These are phyloP conservation scores for Lumbricus terrestris DNA, from an alignment of 2,888 invertebrate species.

Conservation along the genomic window DNA sequence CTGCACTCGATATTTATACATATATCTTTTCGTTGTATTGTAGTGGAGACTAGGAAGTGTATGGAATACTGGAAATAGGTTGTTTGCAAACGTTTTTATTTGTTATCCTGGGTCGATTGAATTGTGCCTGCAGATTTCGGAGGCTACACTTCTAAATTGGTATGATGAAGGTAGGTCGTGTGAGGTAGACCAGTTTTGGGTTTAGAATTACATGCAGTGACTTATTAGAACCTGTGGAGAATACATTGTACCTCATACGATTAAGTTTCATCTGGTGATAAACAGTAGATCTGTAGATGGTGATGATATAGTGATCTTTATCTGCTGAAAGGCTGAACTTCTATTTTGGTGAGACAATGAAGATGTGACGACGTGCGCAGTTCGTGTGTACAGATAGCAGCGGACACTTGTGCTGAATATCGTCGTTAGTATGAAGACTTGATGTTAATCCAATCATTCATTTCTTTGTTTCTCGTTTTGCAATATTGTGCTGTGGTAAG, in stretches of 20 bases:
- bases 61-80: too few relatives aligned
- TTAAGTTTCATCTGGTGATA: background rate
- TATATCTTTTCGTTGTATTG: too few relatives aligned
- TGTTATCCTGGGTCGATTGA: background rate
- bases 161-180: background rate
- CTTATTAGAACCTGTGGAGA: background rate
- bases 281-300: background rate
- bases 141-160: background rate
- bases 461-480: background rate
- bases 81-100: background rate
- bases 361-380: background rate
- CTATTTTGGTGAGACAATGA: background rate
- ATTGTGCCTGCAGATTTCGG: background rate
- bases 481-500: background rate
- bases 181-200: background rate
- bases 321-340: background rate
- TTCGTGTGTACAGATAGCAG: background rate
- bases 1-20: too few relatives aligned
- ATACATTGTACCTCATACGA: background rate
- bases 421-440: background rate
- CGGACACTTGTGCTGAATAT: background rate
- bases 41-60: too few relatives aligned
- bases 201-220: background rate
- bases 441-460: background rate
- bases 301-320: background rate